Evolutionary conservation across 2,113 vertebrate species (phyloP).

Genomic region (Rhinolophus ferrumequinum): DNA sequence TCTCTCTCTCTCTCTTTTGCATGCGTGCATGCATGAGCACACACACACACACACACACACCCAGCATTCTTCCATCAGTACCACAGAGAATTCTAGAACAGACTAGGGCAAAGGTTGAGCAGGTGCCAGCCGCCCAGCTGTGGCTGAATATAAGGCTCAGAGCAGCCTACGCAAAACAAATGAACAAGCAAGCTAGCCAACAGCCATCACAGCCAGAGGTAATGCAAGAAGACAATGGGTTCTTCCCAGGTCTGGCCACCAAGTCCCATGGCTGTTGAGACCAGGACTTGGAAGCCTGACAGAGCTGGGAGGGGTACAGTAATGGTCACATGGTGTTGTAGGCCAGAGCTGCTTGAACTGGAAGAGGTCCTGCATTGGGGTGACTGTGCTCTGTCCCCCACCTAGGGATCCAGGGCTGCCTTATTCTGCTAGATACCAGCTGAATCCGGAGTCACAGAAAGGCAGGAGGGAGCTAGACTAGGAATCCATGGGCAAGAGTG

Average conservation of each 20-base stretch:
- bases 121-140: conserved; percentile 64
- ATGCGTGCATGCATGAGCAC: too few species aligned
- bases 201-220: conserved; percentile 35
- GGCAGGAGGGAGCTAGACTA: not conserved
- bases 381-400: not conserved
- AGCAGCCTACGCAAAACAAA: conserved; percentile 22
- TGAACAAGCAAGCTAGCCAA: conserved; percentile 49
- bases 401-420: not conserved
- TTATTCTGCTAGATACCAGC: not conserved
- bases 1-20: not conserved
- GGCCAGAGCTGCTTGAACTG: not conserved
- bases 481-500: not conserved
- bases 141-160: conserved; percentile 43
- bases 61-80: not conserved
- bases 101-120: conserved; percentile 1
- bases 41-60: not conserved
- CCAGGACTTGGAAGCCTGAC: conserved; percentile 29
- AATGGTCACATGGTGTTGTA: not conserved
- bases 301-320: not conserved
- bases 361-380: not conserved
- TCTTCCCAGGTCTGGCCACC: conserved; percentile 58
- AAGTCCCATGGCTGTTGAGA: conserved; percentile 58
- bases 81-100: conserved; percentile 30
- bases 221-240: conserved; percentile 47
- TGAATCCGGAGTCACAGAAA: not conserved